A percentile compares a stretch with the other conserved stretches of the same genome.
Evolutionary conservation across 1,140 invertebrate species (phyloP).

Genomic region (Trichonephila clavipes): DNA sequence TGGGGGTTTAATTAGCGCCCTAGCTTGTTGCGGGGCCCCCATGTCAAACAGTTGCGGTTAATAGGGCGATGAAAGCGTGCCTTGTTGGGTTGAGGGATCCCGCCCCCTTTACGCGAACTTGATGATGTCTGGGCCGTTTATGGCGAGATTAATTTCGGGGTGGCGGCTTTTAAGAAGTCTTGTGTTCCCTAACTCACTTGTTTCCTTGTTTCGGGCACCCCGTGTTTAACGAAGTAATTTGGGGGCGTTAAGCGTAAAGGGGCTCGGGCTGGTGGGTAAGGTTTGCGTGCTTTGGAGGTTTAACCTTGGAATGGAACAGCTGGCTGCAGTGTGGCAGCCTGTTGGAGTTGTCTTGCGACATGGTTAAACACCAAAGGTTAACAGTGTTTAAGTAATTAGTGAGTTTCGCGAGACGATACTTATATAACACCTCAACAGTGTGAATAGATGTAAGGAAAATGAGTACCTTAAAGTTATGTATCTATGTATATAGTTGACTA

Average conservation of each 20-base stretch:
- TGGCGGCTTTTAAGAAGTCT: slow-evolving; percentile 20
- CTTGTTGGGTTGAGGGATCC: neutral
- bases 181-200: neutral
- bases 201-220: neutral
- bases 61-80: slow-evolving; percentile 58
- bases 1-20: slow-evolving; percentile 44
- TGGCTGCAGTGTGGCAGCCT: neutral
- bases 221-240: neutral
- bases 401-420: no score
- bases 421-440: no score
- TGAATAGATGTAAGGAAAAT: no score
- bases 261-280: neutral
- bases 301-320: neutral
- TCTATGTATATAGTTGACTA: no score
- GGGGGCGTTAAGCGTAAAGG: neutral
- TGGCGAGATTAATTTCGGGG: slow-evolving; percentile 20
- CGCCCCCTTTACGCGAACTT: slow-evolving; percentile 19
- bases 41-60: slow-evolving; percentile 12
- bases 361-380: slow-evolving; percentile 82
- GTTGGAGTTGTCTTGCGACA: neutral
- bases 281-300: neutral
- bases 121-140: neutral
- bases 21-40: slow-evolving; percentile 53
- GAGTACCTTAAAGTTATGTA: no score
- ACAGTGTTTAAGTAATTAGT: neutral